A percentile compares a stretch with the other conserved stretches of the same genome.
Evolutionary conservation across 2,113 vertebrate species (phyloP).

Genomic region (Gallinago paraguaiae): DNA sequence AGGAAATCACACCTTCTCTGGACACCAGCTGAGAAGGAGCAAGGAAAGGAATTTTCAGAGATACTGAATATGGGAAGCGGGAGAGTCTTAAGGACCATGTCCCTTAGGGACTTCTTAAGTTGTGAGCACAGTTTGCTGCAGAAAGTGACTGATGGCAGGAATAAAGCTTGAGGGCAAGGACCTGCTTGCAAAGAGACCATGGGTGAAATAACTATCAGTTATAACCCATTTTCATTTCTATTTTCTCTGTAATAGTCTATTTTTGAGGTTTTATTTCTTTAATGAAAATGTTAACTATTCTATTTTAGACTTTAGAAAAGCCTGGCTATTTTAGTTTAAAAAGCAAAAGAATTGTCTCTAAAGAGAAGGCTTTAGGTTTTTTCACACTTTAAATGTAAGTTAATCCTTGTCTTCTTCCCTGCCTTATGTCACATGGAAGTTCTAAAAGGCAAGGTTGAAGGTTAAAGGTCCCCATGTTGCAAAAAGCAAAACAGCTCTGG

Average conservation of each 20-base stretch:
- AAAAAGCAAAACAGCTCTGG: not conserved
- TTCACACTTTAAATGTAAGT: not conserved
- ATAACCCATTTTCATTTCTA: not conserved
- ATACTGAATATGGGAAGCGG: fast-evolving
- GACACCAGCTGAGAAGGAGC: not conserved
- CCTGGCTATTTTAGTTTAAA: not conserved
- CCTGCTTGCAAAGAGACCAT: not conserved
- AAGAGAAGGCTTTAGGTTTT: not conserved
- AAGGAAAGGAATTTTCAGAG: not conserved
- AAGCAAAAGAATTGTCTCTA: not conserved
- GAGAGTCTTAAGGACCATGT: not conserved
- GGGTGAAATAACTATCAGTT: not conserved
- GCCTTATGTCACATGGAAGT: not conserved
- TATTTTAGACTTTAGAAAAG: not conserved
- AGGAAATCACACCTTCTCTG: not conserved
- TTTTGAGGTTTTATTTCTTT: not conserved
- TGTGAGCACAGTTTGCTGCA: not conserved
- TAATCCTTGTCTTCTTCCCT: not conserved
- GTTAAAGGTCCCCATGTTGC: not conserved
- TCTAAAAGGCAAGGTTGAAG: not conserved
- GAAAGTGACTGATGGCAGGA: not conserved
- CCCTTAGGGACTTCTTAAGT: not conserved
- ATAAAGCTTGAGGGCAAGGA: not conserved
- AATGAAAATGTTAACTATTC: not conserved
- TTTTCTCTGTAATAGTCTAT: not conserved